Evolutionary conservation across 2,113 vertebrate species (phyloP), one percentile per base, ranked within the genome.

Genomic region (Willisornis vidua): DNA sequence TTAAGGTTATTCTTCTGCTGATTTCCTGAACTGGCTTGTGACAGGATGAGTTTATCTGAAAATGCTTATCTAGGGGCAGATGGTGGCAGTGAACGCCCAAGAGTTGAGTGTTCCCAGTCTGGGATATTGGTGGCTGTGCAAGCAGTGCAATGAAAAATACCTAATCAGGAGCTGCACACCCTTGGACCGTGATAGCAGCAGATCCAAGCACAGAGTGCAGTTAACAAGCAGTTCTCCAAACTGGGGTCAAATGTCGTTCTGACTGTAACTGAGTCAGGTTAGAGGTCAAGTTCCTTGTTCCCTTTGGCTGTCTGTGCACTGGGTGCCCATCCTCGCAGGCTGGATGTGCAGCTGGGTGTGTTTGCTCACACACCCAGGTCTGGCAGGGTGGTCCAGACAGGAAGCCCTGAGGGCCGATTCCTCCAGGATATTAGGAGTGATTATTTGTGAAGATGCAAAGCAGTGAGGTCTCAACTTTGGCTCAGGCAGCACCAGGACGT

Each of bases 101-200:
- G n/a, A 62, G 24, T 31, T 19, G 3, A 2, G 9, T 39, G 8
- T 37, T 80, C 19, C 19, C 3, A 6, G 18, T 31, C 48, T 35
- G 41, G 59, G 31, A 3, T 37, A 12, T 14, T 54, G 75, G 19
- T 39, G 49, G 14, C 58, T 85, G 41, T 54, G 10, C 37, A 70
- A 19, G 62, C 12, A 17, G 17, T 33, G 29, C 45, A 35, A 3
- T 68, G 35, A 54, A 43, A 78, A 59, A 48, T 6, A 18, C 4
- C 1, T 20, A 3, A 43, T 58, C 7, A 25, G 5, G 66, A 87
- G 28, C 28, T n/a, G 0, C 5, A 0, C 41, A 31, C 3, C 61
- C 59, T 41, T 76, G 70, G 49, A 37, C 63, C 55, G 49, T 41
- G 61, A 1, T 67, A 45, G 6, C 15, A 48, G 55, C 59, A 89